Evolutionary conservation across 2,888 invertebrate species (phyloP).

Genomic region (Arge pagana): DNA sequence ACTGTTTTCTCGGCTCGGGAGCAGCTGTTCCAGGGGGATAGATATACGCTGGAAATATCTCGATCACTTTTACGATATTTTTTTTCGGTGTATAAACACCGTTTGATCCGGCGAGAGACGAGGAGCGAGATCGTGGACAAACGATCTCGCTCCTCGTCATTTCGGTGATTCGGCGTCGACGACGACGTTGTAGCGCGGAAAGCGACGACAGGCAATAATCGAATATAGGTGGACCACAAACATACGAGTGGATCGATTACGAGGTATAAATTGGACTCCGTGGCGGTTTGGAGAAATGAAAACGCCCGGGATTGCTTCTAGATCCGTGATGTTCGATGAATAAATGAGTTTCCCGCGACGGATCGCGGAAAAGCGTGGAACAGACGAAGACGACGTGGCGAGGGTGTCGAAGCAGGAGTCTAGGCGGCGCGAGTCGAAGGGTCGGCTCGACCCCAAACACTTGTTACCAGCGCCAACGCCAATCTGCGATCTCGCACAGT

Average conservation of each 20-base stretch:
- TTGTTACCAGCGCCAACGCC: slow-evolving; percentile 22
- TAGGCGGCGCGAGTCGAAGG: slow-evolving; percentile 24
- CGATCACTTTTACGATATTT: too few species aligned
- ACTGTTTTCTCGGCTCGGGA: too few species aligned
- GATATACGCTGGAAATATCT: too few species aligned
- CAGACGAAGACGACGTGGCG: slow-evolving; percentile 3
- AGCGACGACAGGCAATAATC: not conserved
- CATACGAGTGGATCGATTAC: slow-evolving; percentile 12
- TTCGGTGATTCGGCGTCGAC: not conserved
- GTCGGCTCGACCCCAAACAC: slow-evolving; percentile 26
- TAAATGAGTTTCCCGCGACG: slow-evolving; percentile 20
- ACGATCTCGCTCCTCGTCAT: not conserved
- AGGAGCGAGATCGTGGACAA: too few species aligned
- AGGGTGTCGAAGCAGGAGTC: slow-evolving; percentile 22
- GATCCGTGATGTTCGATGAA: slow-evolving; percentile 20
- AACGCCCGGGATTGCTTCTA: slow-evolving; percentile 19
- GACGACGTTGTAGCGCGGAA: not conserved
- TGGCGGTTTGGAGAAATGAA: slow-evolving; percentile 12
- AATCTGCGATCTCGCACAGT: slow-evolving; percentile 9
- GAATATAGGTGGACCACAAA: not conserved
- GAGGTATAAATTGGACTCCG: slow-evolving; percentile 17
- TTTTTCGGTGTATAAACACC: too few species aligned
- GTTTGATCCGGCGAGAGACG: too few species aligned
- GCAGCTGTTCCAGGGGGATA: too few species aligned
- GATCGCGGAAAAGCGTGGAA: slow-evolving; percentile 7